Evolutionary conservation across 2,113 vertebrate species (phyloP), one percentile per base, ranked within the genome.

Genomic region (Nerophis ophidion): DNA sequence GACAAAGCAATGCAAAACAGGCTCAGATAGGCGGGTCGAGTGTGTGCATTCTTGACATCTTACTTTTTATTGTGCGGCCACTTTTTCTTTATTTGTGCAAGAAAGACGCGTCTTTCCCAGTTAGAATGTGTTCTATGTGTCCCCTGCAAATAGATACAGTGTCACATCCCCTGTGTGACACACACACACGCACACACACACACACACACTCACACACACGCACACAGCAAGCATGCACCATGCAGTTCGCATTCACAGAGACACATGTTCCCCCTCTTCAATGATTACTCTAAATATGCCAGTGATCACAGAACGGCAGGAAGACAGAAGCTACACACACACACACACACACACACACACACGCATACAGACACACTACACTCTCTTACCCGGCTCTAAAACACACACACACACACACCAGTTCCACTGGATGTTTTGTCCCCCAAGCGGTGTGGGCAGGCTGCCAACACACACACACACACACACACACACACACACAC

Each of bases 221-320:
- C 26, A 26, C 26, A 26, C 26, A 26, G 36, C 72, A 69, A 74
- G 70, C 68, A 68, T 69, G 70, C 69, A 74, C 62, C 66, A 70
- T 58, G 63, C 55, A 77, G 78, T 80, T 73, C 74, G 71, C 72
- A 77, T 79, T 79, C 81, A 80, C 64, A 59, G 71, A 81, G 68
- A 81, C 78, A 76, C 76, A 81, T 68, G 79, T 72, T 75, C 60
- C 68, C 71, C 70, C 65, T 76, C 78, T 71, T 67, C 72, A 72
- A 75, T 80, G 74, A 86, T 86, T 77, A 81, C 68, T 78, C 52
- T 76, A 77, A 84, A 85, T 84, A 81, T 75, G 72, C 68, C 66
- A 66, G 72, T 74, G 80, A 84, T 80, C 76, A 83, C 75, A 83
- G 71, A 75, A 61, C 56, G 54, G 65, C 65, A 68, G 77, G 67